These are phyloP conservation scores for Calidris pygmaea DNA, from an alignment of 2,113 vertebrate species.

Conservation along the genomic window DNA sequence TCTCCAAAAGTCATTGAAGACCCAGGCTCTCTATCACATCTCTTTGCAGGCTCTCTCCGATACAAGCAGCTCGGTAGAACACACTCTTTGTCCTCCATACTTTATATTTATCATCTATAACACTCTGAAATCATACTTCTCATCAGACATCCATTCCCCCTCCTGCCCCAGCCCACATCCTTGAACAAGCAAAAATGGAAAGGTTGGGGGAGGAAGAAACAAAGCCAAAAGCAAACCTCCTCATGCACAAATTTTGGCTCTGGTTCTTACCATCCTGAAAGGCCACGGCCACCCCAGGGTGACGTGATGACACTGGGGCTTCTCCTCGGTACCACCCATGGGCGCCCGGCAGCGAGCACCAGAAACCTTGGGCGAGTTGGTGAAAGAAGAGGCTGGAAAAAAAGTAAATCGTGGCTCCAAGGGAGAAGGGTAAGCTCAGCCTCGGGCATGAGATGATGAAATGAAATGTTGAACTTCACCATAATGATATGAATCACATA, in stretches of 20 bases:
- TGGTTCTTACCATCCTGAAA: background rate
- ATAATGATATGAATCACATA: background rate
- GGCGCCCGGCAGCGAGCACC: background rate
- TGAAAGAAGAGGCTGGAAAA: background rate
- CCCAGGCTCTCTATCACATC: background rate
- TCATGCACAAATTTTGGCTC: background rate
- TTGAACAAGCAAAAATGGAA: background rate
- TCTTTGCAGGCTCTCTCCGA: background rate
- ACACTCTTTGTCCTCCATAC: background rate
- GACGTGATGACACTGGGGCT: background rate
- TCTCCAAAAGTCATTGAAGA: background rate
- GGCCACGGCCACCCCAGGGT: background rate
- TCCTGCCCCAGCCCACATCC: background rate
- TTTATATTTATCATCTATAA: background rate
- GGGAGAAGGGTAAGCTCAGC: background rate
- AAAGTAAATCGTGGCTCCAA: background rate
- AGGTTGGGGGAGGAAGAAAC: background rate
- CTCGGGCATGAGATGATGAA: background rate
- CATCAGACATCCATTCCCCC: background rate
- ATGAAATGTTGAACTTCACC: background rate
- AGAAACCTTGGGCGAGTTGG: background rate
- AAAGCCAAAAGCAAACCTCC: background rate
- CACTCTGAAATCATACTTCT: background rate
- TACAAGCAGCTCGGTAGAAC: background rate
- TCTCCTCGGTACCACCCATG: background rate